These are phyloP conservation scores for Cephus cinctus DNA, from an alignment of 1,140 invertebrate species.

Conservation along the genomic window DNA sequence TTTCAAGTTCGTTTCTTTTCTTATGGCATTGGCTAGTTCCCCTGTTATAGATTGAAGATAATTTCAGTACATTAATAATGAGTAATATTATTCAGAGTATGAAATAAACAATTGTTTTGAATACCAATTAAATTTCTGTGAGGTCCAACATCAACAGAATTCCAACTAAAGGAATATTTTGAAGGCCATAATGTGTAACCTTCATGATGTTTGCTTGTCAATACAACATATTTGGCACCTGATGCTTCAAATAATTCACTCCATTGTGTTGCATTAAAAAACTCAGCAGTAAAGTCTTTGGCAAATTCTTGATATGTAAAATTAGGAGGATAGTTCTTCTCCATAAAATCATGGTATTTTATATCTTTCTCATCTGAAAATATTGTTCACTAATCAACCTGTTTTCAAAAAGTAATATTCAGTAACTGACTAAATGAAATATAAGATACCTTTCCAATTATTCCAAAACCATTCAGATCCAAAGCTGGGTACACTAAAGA, in stretches of 20 bases:
- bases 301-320: constrained; percentile 89
- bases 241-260: constrained; percentile 71
- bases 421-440: background rate
- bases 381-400: constrained; percentile 1
- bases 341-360: constrained; percentile 66
- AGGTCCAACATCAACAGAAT: constrained; percentile 83
- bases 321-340: constrained; percentile 72
- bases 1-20: constrained; percentile 62
- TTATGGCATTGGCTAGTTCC: constrained; percentile 72
- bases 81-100: constrained; percentile 11
- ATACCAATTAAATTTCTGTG: constrained; percentile 76
- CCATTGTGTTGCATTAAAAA: constrained; percentile 78
- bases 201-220: constrained; percentile 94
- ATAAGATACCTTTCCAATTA: constrained; percentile 70
- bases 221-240: constrained; percentile 84
- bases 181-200: constrained; percentile 90
- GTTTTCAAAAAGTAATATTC: background rate
- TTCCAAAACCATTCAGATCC: constrained; percentile 88
- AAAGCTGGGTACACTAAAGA: constrained; percentile 86
- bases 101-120: constrained; percentile 11
- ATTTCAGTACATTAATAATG: constrained; percentile 8
- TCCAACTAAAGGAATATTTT: constrained; percentile 85
- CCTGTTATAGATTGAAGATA: constrained; percentile 47
- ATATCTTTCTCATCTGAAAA: constrained; percentile 23
- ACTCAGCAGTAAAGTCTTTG: constrained; percentile 76